Conservation (phyloP, 1,140 invertebrate genomes). For the Phenacoccus solenopsis region DNA sequence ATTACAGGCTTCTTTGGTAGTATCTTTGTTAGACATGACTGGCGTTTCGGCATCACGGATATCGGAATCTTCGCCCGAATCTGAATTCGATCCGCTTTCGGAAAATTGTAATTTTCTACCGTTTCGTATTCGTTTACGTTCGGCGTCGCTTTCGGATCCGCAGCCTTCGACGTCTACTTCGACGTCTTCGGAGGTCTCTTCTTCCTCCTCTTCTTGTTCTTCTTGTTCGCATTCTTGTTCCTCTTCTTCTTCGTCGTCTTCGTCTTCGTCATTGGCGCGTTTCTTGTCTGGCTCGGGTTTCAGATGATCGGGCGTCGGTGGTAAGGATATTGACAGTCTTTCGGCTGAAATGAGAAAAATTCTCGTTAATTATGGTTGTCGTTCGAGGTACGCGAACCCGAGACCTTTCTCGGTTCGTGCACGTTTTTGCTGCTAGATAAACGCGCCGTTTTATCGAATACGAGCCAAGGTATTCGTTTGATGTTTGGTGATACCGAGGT, state of each 20-base stretch:
- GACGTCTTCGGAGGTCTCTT: slow-evolving; percentile 3
- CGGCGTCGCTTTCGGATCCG: neutral
- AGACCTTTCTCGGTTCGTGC: no score
- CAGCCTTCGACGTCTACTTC: slow-evolving; percentile 10
- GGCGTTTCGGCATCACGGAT: slow-evolving; percentile 9
- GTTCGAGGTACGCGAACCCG: neutral
- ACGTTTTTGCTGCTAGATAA: no score
- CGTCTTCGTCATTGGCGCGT: neutral
- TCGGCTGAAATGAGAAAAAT: neutral
- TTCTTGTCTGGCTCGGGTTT: neutral
- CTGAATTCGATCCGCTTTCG: slow-evolving; percentile 6
- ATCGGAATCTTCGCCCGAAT: neutral
- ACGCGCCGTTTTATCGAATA: neutral
- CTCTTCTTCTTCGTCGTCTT: neutral
- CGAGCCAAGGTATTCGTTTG: neutral
- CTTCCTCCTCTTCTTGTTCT: slow-evolving; percentile 6
- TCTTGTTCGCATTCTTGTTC: neutral
- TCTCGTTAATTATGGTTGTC: no score
- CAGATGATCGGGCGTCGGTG: neutral
- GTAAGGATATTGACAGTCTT: slow-evolving; percentile 8
- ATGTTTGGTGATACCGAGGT: neutral
- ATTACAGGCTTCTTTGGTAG: slow-evolving; percentile 15
- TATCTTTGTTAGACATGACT: neutral
- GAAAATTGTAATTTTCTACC: slow-evolving; percentile 4
- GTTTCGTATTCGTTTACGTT: neutral